A percentile compares a stretch with the other conserved stretches of the same genome.
phyloP scores from a whole-genome alignment of 2,113 vertebrate genomes.

The Casuarius casuarius region DNA sequence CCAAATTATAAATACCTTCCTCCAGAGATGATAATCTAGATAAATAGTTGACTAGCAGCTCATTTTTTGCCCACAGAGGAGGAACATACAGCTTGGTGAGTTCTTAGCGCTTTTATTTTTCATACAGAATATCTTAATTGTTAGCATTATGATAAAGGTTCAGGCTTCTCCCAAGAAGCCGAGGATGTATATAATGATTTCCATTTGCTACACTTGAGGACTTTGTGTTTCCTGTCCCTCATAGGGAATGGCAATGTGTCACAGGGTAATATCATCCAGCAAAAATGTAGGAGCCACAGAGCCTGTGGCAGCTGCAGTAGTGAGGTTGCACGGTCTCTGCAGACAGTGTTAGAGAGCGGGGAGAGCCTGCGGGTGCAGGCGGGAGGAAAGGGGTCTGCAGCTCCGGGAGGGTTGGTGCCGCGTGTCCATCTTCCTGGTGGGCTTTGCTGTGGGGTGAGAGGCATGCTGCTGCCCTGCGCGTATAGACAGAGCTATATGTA shows the following conservation, averaged over 20 bases:
- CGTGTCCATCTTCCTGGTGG: background rate
- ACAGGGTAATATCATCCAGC: background rate
- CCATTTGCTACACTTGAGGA: background rate
- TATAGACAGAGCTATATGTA: too few relatives aligned
- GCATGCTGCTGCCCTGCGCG: fast-evolving
- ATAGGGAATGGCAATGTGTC: too few relatives aligned
- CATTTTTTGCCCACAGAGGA: background rate
- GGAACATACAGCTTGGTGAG: fast-evolving
- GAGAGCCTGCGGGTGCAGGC: background rate
- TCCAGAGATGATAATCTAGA: slow-evolving; percentile 2
- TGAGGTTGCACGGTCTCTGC: background rate
- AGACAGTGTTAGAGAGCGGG: fast-evolving
- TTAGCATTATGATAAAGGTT: background rate
- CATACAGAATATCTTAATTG: background rate
- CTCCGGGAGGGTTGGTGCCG: background rate
- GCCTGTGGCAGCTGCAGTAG: too few relatives aligned
- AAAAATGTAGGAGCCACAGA: background rate
- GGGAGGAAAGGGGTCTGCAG: fast-evolving
- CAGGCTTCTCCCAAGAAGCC: background rate
- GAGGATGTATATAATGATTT: background rate
- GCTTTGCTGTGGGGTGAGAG: background rate
- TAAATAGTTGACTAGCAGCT: background rate
- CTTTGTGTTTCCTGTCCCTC: background rate
- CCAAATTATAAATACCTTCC: slow-evolving; percentile 37
- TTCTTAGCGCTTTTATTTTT: background rate